phyloP scores from a whole-genome alignment of 2,113 vertebrate genomes.

The Rallus limicola region DNA sequence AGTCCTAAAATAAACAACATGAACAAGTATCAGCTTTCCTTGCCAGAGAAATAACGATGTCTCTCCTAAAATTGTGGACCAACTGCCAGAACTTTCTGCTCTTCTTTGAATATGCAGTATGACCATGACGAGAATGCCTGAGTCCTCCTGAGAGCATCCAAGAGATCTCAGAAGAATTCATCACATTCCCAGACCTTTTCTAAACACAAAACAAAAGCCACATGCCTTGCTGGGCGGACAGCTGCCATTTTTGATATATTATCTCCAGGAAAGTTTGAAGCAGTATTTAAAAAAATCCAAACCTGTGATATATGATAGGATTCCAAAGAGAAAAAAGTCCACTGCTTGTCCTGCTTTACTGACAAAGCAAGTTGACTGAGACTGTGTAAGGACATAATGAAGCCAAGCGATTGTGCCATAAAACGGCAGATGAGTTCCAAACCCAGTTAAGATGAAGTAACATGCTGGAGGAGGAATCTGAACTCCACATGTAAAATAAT shows the following conservation, averaged over 20 bases:
- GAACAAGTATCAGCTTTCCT: neutral
- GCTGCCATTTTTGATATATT: neutral
- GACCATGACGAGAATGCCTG: neutral
- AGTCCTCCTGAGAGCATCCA: neutral
- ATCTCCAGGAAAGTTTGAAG: neutral
- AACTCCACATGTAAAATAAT: neutral
- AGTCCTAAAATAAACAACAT: neutral
- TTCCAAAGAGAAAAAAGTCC: neutral
- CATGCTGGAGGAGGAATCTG: neutral
- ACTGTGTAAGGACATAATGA: neutral
- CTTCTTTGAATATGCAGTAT: neutral
- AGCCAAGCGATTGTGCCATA: neutral
- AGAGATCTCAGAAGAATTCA: neutral
- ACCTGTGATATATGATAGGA: neutral
- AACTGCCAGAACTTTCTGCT: neutral
- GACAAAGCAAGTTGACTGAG: neutral
- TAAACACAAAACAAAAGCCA: slow-evolving; percentile 14
- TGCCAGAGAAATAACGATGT: neutral
- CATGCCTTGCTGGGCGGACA: neutral
- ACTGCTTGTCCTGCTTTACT: neutral
- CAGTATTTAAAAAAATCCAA: neutral
- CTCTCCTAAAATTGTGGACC: neutral
- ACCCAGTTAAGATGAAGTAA: neutral
- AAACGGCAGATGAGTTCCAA: neutral
- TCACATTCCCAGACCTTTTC: neutral